Evolutionary conservation across 2,113 vertebrate species (phyloP).

Genomic region (Ptychochromis oligacanthus): DNA sequence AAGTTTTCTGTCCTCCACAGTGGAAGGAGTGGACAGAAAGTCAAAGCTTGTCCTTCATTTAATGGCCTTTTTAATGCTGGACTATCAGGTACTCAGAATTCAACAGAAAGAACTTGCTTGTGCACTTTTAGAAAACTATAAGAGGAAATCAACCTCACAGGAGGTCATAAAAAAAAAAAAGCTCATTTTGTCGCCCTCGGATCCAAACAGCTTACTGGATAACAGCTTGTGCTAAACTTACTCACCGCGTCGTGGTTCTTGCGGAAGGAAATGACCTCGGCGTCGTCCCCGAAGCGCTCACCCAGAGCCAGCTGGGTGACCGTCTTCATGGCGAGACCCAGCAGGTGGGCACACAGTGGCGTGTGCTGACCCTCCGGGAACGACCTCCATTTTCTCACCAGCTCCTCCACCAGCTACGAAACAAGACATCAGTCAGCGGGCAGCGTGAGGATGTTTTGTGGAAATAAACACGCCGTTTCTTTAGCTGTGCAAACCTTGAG

Average conservation of each 20-base stretch:
- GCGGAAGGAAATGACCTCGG: constrained; percentile 89
- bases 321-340: constrained; percentile 93
- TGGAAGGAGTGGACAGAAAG: background rate
- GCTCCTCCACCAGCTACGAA: constrained; percentile 88
- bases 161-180: background rate
- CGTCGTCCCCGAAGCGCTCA: constrained; percentile 85
- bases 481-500: constrained; percentile 81
- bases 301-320: constrained; percentile 92
- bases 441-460: background rate
- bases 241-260: constrained; percentile 92
- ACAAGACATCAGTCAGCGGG: constrained; percentile 4
- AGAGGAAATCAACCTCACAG: background rate
- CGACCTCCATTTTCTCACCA: constrained; percentile 89
- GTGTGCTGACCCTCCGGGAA: constrained; percentile 90
- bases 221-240: background rate
- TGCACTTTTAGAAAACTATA: no score
- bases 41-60: background rate
- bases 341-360: constrained; percentile 90
- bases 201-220: background rate
- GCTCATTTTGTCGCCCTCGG: background rate
- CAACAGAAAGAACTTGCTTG: background rate
- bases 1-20: background rate
- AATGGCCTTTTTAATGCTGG: background rate
- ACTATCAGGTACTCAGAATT: background rate
- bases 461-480: background rate